phyloP scores from a whole-genome alignment of 2,797 vertebrate genomes.

The Lindbergichthys nudifrons region DNA sequence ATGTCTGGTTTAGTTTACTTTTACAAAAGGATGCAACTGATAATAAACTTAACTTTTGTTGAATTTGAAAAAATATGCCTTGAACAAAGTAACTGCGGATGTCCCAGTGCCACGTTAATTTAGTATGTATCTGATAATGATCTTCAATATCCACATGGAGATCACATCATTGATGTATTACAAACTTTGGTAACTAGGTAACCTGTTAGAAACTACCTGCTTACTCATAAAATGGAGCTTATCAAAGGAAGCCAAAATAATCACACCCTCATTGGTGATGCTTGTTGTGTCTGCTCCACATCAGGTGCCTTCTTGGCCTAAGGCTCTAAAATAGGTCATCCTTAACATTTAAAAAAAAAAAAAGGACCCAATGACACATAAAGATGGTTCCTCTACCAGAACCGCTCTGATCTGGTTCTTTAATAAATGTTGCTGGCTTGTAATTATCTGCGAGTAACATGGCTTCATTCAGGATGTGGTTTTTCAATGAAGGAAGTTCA shows the following conservation, averaged over 20 bases:
- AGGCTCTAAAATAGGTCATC: conserved; percentile 44
- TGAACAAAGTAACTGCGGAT: not conserved
- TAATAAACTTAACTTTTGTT: conserved; percentile 19
- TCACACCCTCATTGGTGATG: conserved; percentile 21
- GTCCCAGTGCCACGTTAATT: not conserved
- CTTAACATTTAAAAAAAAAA: conserved; percentile 1
- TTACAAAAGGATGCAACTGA: conserved; percentile 10
- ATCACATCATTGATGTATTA: not conserved
- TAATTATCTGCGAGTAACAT: conserved; percentile 35
- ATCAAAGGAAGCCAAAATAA: conserved; percentile 44
- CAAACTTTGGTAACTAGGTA: conserved; percentile 4
- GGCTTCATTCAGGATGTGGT: conserved; percentile 17
- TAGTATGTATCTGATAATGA: conserved; percentile 3
- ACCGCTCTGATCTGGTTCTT: conserved; percentile 1
- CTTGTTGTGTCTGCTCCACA: conserved; percentile 19
- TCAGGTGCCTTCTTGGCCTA: conserved; percentile 32
- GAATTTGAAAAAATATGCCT: conserved; percentile 8
- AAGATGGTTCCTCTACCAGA: not conserved
- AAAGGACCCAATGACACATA: not conserved
- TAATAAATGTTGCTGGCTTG: conserved; percentile 21
- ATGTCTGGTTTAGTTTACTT: conserved; percentile 32
- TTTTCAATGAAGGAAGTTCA: conserved; percentile 23
- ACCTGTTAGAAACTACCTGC: conserved; percentile 1
- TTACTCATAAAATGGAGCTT: conserved; percentile 37
- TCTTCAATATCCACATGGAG: conserved; percentile 6